These are phyloP conservation scores for Syritta pipiens DNA, from an alignment of 2,888 invertebrate genomes.

Conservation along the genomic window DNA sequence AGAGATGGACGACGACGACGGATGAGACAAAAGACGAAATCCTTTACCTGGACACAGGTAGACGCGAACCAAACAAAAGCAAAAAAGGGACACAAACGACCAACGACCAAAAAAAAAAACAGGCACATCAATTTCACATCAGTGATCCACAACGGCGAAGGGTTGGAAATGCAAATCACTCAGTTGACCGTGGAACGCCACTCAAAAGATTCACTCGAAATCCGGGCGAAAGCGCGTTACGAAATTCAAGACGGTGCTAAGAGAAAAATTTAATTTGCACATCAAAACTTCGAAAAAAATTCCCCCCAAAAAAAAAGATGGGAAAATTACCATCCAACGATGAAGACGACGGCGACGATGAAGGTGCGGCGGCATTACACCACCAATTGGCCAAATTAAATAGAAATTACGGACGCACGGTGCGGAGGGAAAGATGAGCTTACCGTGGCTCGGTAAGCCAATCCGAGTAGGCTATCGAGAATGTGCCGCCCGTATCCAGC, in stretches of 20 bases:
- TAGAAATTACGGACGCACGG: conserved; percentile 38
- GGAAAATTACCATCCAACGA: conserved; percentile 35
- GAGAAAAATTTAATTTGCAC: conserved; percentile 57
- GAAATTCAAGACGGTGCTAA: conserved; percentile 47
- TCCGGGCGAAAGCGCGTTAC: conserved; percentile 20
- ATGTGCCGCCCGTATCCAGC: conserved; percentile 79
- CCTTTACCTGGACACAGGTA: conserved; percentile 66
- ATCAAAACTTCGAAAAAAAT: conserved; percentile 30
- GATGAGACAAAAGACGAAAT: conserved; percentile 7
- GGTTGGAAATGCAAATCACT: conserved; percentile 61
- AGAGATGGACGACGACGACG: conserved; percentile 36
- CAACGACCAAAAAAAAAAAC: conserved; percentile 7
- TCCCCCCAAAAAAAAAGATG: conserved; percentile 9
- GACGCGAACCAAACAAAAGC: too few species aligned
- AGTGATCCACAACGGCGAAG: conserved; percentile 46
- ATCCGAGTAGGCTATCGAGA: conserved; percentile 78
- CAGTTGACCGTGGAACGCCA: conserved; percentile 40
- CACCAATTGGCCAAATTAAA: conserved; percentile 66
- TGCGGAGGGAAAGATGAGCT: conserved; percentile 23
- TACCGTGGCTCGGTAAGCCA: conserved; percentile 79
- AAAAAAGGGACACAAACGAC: conserved; percentile 13
- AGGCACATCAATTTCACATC: conserved; percentile 66
- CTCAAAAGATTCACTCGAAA: neutral
- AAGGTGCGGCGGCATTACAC: conserved; percentile 60
- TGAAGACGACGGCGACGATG: neutral